These are phyloP conservation scores for Pipistrellus kuhlii DNA, from an alignment of 2,797 vertebrate species.

Conservation along the genomic window DNA sequence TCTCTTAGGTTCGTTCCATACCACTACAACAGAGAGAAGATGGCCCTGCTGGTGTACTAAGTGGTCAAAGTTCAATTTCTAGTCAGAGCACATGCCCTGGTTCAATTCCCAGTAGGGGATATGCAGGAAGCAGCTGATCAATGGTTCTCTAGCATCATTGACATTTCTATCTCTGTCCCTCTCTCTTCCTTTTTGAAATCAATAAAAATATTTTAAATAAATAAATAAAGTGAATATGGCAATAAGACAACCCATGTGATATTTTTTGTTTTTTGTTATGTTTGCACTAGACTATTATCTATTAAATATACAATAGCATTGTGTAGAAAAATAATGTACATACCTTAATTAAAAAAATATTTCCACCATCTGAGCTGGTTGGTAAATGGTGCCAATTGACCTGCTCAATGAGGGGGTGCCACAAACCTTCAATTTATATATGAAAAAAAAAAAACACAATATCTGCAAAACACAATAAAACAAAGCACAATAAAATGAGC, in stretches of 20 bases:
- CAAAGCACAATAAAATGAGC: neutral
- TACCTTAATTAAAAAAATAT: neutral
- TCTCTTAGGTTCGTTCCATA: neutral
- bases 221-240: neutral
- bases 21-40: neutral
- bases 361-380: neutral
- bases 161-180: too few relatives aligned
- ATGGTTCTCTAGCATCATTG: too few relatives aligned
- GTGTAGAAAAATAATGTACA: neutral
- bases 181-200: too few relatives aligned
- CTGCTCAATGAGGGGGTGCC: neutral
- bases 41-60: neutral
- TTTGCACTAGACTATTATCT: neutral
- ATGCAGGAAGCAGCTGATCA: too few relatives aligned
- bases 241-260: neutral
- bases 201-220: too few relatives aligned
- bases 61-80: too few relatives aligned
- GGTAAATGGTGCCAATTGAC: neutral
- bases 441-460: neutral
- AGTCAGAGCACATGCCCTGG: too few relatives aligned
- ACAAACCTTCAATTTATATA: neutral
- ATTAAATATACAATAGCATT: neutral
- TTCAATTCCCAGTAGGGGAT: too few relatives aligned
- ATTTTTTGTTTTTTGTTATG: neutral
- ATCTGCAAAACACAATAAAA: neutral